These are phyloP conservation scores for Triplophysa siluroides DNA, from an alignment of 2,113 vertebrate genomes.

Conservation along the genomic window DNA sequence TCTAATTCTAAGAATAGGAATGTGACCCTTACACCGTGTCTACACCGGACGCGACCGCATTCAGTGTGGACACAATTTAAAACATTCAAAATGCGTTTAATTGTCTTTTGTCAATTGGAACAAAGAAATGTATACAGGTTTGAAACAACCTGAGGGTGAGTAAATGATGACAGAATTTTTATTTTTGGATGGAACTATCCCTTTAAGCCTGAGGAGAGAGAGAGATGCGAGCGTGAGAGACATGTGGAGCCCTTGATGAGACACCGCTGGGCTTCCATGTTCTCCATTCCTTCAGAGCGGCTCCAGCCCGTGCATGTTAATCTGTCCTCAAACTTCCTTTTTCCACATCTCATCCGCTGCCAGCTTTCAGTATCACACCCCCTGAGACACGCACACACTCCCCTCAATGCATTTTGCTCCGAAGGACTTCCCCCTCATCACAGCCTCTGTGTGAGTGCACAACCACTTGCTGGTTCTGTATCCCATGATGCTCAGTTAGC, in stretches of 20 bases:
- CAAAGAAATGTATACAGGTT: no score
- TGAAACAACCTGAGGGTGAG: no score
- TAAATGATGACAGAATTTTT: no score
- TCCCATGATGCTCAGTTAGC: constrained; percentile 16
- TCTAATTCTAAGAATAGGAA: no score
- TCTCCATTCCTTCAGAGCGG: constrained; percentile 40
- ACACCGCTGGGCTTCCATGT: constrained; percentile 40
- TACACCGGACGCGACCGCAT: no score
- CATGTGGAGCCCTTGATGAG: constrained; percentile 39
- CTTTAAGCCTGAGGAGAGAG: constrained; percentile 16
- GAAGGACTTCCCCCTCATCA: not conserved
- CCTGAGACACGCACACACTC: constrained; percentile 6
- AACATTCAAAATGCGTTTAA: no score
- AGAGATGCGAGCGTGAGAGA: constrained; percentile 5
- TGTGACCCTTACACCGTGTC: no score
- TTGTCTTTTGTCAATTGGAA: no score
- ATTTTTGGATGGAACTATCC: not conserved
- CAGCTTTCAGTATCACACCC: constrained; percentile 44
- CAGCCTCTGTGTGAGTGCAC: constrained; percentile 27
- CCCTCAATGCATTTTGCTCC: constrained; percentile 10
- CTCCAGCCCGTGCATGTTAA: constrained; percentile 47
- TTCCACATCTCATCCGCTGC: constrained; percentile 52
- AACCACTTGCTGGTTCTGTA: constrained; percentile 2
- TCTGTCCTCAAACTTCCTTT: constrained; percentile 40
- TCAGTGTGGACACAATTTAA: no score